Evolutionary conservation across 2,113 vertebrate species (phyloP).

Genomic region (Eublepharis macularius): DNA sequence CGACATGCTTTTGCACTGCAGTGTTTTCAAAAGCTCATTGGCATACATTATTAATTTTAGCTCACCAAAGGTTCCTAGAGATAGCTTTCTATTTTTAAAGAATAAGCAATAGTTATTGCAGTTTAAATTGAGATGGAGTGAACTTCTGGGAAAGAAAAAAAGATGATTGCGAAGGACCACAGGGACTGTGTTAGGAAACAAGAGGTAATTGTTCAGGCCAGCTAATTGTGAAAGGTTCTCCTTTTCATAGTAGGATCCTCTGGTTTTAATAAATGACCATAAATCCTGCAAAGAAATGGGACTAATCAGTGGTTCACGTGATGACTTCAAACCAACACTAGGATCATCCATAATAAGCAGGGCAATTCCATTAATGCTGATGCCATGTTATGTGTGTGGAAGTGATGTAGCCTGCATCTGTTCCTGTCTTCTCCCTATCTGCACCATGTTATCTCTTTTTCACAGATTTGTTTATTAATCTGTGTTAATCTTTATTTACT

Average conservation of each 20-base stretch:
- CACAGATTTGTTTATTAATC: no score
- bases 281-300: not conserved
- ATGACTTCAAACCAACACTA: not conserved
- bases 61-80: conserved; percentile 40
- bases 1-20: not conserved
- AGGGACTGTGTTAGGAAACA: not conserved
- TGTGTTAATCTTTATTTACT: no score
- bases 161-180: not conserved
- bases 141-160: conserved; percentile 17
- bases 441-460: no score
- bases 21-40: conserved; percentile 32
- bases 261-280: not conserved
- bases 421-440: no score
- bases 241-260: not conserved
- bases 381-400: no score
- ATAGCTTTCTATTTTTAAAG: conserved; percentile 39
- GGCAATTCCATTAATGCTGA: no score
- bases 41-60: conserved; percentile 48
- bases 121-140: conserved; percentile 28
- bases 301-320: not conserved
- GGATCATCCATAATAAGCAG: not conserved
- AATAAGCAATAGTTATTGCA: conserved; percentile 40
- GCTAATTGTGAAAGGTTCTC: not conserved
- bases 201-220: not conserved
- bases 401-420: no score